Base-by-base conservation (phyloP, 2,113 vertebrate genomes). In the Felis chaus region DNA sequence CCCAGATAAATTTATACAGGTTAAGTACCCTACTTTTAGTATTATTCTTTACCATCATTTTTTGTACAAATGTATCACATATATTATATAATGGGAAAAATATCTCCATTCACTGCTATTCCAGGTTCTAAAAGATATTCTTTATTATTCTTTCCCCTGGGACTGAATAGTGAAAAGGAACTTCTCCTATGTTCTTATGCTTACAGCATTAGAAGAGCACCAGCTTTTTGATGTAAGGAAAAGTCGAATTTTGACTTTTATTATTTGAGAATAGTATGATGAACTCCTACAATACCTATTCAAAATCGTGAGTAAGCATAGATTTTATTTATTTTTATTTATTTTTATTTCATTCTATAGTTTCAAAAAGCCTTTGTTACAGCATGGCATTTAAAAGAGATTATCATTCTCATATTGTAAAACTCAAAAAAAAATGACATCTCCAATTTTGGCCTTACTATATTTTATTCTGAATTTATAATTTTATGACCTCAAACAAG, bases 341-440 rank as follows among this genome's bases (percentile, higher is more conserved):
- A 19, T 85, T 95, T 29, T 92, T 82, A 48, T 29, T 92, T 23
- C 29, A 15, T 74, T 12, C 48, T 41, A 15, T 74, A 61, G 33
- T 90, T 97, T 74, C 74, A 83, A 80, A 96, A 5, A 0, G 2
- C 10, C 36, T 0, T 33, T 87, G 25, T 97, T 86, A 95, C 16
- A 97, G 50, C n/a, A 91, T 81, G 82, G 91, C 86, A 94, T 97
- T 98, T 96, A 23, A 31, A 45, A 33, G 66, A 95, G 93, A 81
- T 10, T 7, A 4, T 88, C 76, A 0, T 74, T 80, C 65, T 97
- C 63, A 57, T 55, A 10, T 0, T 76, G 82, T 16, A 73, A 83
- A 98, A 83, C 0, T 13, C 71, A 71, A 69, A 95, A n/a, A n/a
- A 1, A 45, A 57, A 93, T 93, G 19, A 41, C 76, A 27, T 66